These are phyloP conservation scores for Acrossocheilus wenchowensis DNA, from an alignment of 2,797 vertebrate species.

Conservation along the genomic window DNA sequence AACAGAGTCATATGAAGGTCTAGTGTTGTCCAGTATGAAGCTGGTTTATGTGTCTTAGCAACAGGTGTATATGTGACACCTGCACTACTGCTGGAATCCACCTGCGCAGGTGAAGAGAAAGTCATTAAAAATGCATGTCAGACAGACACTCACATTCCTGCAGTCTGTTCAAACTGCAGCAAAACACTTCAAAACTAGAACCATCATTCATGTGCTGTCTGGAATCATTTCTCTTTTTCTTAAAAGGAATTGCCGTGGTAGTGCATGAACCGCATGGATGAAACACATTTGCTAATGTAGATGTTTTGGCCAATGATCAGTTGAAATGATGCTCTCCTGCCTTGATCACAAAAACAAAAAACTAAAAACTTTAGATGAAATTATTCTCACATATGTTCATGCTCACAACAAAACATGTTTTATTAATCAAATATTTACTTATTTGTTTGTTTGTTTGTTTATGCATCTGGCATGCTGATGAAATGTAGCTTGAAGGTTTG, in stretches of 20 bases:
- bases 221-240: neutral
- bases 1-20: neutral
- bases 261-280: no score
- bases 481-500: neutral
- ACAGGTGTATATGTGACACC: constrained; percentile 60
- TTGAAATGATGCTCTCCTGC: neutral
- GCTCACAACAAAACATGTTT: neutral
- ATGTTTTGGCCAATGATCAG: neutral
- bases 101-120: neutral
- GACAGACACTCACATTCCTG: neutral
- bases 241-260: neutral
- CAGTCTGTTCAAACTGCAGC: neutral
- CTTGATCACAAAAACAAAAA: neutral
- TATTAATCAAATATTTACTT: neutral
- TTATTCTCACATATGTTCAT: neutral
- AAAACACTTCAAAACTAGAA: neutral
- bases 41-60: constrained; percentile 48
- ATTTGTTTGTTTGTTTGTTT: neutral
- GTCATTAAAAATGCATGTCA: constrained; percentile 59
- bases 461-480: neutral
- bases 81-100: constrained; percentile 25
- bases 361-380: neutral
- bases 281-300: neutral
- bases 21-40: neutral
- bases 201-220: neutral